Evolutionary conservation across 1,140 invertebrate species (phyloP).

Genomic region (Drosophila baimaii): DNA sequence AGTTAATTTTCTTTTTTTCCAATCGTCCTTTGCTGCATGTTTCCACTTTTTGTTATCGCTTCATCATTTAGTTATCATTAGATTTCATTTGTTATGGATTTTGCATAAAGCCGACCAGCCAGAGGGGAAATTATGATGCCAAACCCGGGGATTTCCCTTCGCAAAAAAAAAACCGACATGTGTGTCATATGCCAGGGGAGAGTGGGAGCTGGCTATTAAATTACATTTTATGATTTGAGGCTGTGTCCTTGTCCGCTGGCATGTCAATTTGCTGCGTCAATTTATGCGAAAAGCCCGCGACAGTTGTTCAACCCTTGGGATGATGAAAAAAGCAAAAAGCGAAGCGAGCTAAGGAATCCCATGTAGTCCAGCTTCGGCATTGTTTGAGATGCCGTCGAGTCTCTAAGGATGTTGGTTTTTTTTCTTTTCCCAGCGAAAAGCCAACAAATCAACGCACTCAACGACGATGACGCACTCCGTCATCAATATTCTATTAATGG

Average conservation of each 20-base stretch:
- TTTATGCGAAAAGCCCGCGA: slow-evolving; percentile 62
- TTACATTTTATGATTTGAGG: slow-evolving; percentile 73
- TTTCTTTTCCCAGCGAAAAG: slow-evolving; percentile 12
- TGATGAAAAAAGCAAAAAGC: background rate
- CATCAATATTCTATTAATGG: slow-evolving; percentile 66
- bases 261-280: slow-evolving; percentile 69
- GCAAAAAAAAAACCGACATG: slow-evolving; percentile 30
- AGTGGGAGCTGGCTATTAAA: slow-evolving; percentile 47
- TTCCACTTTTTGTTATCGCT: slow-evolving; percentile 16
- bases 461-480: slow-evolving; percentile 46
- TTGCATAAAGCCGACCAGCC: slow-evolving; percentile 56
- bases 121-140: slow-evolving; percentile 45
- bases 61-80: slow-evolving; percentile 44
- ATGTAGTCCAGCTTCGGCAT: slow-evolving; percentile 24
- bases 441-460: slow-evolving; percentile 56
- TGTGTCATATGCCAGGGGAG: slow-evolving; percentile 22
- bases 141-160: slow-evolving; percentile 20
- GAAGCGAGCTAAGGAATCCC: background rate
- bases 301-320: slow-evolving; percentile 45
- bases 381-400: slow-evolving; percentile 24
- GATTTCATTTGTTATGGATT: slow-evolving; percentile 55
- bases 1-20: too few relatives aligned
- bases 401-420: slow-evolving; percentile 17
- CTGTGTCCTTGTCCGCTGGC: slow-evolving; percentile 45
- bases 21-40: too few relatives aligned